Base-by-base conservation (phyloP, 2,888 invertebrate species). In the Eucera pruinosa region DNA sequence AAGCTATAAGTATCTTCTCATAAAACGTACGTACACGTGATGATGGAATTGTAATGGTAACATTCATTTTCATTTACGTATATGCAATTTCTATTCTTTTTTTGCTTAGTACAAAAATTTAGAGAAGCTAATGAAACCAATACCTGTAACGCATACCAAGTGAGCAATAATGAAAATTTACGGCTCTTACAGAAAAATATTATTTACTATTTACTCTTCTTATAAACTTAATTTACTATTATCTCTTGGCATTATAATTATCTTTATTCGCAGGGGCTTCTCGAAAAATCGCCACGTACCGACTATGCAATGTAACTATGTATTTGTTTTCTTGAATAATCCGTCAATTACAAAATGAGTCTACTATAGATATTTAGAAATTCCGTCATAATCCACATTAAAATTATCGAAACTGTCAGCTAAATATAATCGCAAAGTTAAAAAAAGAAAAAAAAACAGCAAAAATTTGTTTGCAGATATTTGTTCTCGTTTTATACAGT, bases 181-280 rank as follows among this genome's bases (percentile, higher is more conserved):
- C 23, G 15, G 6, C 23, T 2, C 2, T 13, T 5, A 13, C 7
- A 43, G 27, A 57, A 61, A 74, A 76, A 76, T 74, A 76, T 76
- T 76, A n/a, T n/a, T n/a, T n/a, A n/a, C n/a, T n/a, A n/a, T n/a
- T n/a, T n/a, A n/a, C n/a, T 67, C 74, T 67, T 67, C 62, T 62
- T 33, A 18, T 11, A 23, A 23, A 33, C 6, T 57, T 18, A 48
- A 48, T 30, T 55, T 60, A 1, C 13, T 13, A 39, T 66, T 64
- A 74, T 64, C 47, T 45, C 7, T 15, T 18, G 13, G 11, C 11
- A 23, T 11, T 5, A n/a, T 2, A 50, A 47, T 61, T 61, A 71
- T 61, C 20, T 54, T 2, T 23, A 48, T 61, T 48, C 6, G 54
- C 5, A 23, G 39, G 25, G 25, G 18, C n/a, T 71, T 20, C 72